Evolutionary conservation across 1,140 invertebrate species (phyloP).

Genomic region (Portunus trituberculatus): DNA sequence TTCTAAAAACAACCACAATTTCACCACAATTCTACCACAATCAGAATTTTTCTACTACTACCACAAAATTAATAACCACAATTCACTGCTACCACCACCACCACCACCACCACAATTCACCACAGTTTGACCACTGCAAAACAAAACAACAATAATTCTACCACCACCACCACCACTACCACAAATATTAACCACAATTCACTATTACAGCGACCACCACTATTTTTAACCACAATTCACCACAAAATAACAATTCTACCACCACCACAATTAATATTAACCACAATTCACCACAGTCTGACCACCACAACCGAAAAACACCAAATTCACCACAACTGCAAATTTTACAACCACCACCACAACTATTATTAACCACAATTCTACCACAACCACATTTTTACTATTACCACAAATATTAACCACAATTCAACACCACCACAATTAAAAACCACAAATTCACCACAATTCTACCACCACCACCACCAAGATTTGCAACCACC

Average conservation of each 20-base stretch:
- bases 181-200: background rate
- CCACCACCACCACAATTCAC: background rate
- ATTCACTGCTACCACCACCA: background rate
- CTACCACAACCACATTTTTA: background rate
- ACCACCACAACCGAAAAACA: no score
- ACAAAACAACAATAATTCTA: background rate
- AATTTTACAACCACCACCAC: no score
- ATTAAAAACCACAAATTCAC: background rate
- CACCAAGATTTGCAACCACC: background rate
- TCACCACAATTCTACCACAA: no score
- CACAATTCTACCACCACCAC: background rate
- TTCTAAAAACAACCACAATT: background rate
- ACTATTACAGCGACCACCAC: constrained; percentile 22
- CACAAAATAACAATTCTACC: no score
- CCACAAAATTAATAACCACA: background rate
- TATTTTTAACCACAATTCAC: no score
- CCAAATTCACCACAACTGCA: no score
- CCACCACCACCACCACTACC: background rate
- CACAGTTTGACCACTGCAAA: background rate
- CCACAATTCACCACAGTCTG: no score
- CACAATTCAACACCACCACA: no score
- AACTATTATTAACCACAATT: no score
- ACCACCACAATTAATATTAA: no score
- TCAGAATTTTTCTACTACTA: no score
- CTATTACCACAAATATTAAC: background rate